Conservation (phyloP, 2,797 vertebrate genomes). For the Agapornis canus region DNA sequence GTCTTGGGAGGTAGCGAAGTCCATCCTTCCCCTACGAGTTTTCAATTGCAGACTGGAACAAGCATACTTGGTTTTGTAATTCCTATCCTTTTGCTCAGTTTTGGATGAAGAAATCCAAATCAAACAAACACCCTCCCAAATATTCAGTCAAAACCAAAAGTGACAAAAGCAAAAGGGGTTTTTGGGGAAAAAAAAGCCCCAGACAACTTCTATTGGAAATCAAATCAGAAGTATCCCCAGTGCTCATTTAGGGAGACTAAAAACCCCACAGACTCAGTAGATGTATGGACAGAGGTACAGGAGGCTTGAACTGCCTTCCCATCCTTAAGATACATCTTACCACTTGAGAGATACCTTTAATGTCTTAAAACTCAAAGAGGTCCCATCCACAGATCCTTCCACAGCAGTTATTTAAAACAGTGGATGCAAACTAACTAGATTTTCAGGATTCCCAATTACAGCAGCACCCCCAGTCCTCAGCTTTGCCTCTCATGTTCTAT, state of each 20-base stretch:
- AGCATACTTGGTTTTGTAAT: not conserved
- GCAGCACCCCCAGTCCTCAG: not conserved
- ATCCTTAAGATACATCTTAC: not conserved
- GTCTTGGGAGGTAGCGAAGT: not conserved
- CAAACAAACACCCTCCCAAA: not conserved
- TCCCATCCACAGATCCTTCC: not conserved
- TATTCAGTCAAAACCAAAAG: not conserved
- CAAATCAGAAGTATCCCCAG: not conserved
- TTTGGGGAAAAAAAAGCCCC: not conserved
- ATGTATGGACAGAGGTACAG: not conserved
- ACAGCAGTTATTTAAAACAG: not conserved
- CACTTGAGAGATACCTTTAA: not conserved
- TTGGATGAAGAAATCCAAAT: not conserved
- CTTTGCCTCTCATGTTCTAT: not conserved
- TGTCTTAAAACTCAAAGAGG: not conserved
- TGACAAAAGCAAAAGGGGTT: not conserved
- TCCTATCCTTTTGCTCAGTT: not conserved
- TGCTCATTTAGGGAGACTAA: rapidly evolving
- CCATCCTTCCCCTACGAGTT: not conserved
- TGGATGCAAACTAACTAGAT: not conserved
- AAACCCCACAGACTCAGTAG: not conserved
- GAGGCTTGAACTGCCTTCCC: not conserved
- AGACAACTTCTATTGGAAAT: not conserved
- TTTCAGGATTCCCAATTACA: not conserved
- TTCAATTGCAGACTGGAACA: not conserved